phyloP scores from a whole-genome alignment of 1,140 invertebrate genomes.

The Heterodera schachtii region DNA sequence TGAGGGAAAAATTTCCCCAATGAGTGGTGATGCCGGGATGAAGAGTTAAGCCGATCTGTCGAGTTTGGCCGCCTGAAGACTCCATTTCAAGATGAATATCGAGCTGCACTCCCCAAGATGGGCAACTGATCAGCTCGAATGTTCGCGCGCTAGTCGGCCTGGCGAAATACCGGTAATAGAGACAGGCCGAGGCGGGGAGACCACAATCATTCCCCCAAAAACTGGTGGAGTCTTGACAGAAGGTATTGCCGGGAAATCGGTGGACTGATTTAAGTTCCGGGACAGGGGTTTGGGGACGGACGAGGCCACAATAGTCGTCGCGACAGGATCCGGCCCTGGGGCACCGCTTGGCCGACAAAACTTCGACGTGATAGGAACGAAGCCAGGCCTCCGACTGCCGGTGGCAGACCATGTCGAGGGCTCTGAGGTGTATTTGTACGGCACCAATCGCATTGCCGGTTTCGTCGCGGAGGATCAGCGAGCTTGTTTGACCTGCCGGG shows the following conservation, averaged over 20 bases:
- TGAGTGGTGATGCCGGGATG: neutral
- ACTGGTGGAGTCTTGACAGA: neutral
- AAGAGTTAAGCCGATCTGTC: neutral
- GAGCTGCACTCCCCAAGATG: neutral
- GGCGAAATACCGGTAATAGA: neutral
- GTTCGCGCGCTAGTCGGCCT: neutral
- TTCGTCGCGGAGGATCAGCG: no score
- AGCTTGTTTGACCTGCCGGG: no score
- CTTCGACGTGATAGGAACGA: no score
- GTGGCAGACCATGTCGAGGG: no score
- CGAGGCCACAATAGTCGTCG: no score
- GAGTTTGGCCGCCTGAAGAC: neutral
- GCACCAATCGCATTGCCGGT: no score
- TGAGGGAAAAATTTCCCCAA: neutral
- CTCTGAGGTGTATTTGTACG: no score
- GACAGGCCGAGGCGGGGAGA: neutral
- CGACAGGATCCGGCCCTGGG: no score
- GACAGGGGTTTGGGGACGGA: neutral
- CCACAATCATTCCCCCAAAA: neutral
- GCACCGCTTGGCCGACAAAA: no score
- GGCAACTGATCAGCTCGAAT: slow-evolving; percentile 2
- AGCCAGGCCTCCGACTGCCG: no score
- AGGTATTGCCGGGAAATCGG: neutral
- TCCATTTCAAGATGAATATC: neutral
- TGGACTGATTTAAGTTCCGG: neutral